phyloP scores from a whole-genome alignment of 2,797 vertebrate genomes.

The Botia almorhae region DNA sequence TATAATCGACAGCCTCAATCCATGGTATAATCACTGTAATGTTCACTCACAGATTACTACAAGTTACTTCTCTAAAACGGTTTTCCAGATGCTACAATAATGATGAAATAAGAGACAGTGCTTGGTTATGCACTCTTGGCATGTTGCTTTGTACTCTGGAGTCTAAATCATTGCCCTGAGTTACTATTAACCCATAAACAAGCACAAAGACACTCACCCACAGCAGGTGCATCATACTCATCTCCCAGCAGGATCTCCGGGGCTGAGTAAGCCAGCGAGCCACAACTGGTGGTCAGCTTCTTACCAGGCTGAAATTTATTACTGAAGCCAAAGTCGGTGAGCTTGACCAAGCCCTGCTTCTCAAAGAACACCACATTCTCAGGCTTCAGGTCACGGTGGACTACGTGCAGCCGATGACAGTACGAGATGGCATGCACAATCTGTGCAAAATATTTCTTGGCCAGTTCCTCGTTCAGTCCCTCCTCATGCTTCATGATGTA shows the following conservation, averaged over 20 bases:
- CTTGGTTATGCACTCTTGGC: neutral
- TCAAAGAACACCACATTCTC: slow-evolving; percentile 99
- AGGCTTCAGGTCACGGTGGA: slow-evolving; percentile 96
- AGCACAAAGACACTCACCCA: slow-evolving; percentile 77
- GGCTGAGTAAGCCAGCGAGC: slow-evolving; percentile 95
- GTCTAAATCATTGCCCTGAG: neutral
- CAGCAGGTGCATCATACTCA: slow-evolving; percentile 97
- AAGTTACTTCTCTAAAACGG: neutral
- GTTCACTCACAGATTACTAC: neutral
- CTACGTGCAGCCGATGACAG: slow-evolving; percentile 96
- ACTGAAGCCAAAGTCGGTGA: slow-evolving; percentile 99
- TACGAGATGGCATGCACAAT: slow-evolving; percentile 98
- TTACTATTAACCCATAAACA: neutral
- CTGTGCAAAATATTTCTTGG: slow-evolving; percentile 98
- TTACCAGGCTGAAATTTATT: slow-evolving; percentile 99
- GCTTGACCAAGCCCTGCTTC: slow-evolving; percentile 96
- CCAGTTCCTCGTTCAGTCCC: slow-evolving; percentile 93
- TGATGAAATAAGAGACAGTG: neutral
- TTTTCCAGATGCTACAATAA: neutral
- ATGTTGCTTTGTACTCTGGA: neutral
- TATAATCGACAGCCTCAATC: neutral
- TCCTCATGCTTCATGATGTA: slow-evolving; percentile 99
- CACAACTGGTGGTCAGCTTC: slow-evolving; percentile 97
- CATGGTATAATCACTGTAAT: neutral
- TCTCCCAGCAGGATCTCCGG: slow-evolving; percentile 97